A percentile compares a stretch with the other conserved stretches of the same genome.
These are phyloP conservation scores for Poeciliopsis presidionis DNA, from an alignment of 2,797 vertebrate genomes.

Conservation along the genomic window DNA sequence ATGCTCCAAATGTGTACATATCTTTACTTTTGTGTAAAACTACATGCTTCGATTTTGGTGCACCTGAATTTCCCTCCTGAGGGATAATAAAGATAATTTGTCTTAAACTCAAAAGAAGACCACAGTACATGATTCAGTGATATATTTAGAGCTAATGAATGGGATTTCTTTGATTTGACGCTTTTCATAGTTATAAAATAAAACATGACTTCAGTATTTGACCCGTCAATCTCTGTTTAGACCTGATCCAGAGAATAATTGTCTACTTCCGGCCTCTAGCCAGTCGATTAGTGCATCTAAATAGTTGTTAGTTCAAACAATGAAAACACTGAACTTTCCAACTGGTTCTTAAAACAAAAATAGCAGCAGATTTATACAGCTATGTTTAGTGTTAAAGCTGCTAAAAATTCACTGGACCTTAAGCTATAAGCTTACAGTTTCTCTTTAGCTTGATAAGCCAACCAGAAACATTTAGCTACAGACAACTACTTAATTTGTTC, in stretches of 20 bases:
- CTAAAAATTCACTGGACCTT: not conserved
- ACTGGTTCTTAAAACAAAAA: not conserved
- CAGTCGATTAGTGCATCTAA: not conserved
- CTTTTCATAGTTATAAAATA: not conserved
- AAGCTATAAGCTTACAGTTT: not conserved
- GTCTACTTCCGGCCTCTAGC: no score
- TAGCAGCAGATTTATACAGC: not conserved
- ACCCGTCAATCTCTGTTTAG: not conserved
- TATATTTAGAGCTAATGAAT: not conserved
- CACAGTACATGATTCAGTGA: not conserved
- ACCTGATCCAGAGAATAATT: not conserved
- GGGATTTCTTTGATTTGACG: not conserved
- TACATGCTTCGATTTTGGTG: not conserved
- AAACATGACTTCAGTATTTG: not conserved
- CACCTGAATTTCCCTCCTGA: not conserved
- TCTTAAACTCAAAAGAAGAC: not conserved
- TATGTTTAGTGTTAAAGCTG: not conserved
- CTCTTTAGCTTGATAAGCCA: not conserved
- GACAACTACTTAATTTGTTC: not conserved
- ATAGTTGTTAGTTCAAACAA: not conserved
- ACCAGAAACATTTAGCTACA: not conserved
- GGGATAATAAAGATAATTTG: not conserved
- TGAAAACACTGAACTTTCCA: not conserved
- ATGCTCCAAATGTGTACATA: not conserved
- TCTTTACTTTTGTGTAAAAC: not conserved